Evolutionary conservation across 2,888 invertebrate species (phyloP), one percentile per base, ranked within the genome.

Genomic region (Tortricodes alternella): DNA sequence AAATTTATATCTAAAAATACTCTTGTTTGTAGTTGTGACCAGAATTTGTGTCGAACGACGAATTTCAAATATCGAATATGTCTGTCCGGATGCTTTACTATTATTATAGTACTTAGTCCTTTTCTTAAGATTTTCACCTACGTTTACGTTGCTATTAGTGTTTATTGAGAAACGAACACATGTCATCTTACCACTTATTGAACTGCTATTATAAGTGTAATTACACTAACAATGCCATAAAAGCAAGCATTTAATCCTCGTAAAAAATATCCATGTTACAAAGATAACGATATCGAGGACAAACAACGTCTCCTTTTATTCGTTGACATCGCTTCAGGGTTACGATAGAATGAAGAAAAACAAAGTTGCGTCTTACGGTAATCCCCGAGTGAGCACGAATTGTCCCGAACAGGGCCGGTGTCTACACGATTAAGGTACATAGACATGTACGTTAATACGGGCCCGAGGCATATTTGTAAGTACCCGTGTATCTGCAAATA

Each of bases 401-500:
- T 62, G 63, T 67, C 63, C 61, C 61, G 53, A 52, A 48, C 23
- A n/a, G 24, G 37, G 21, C 13, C 73, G 74, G 70, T 76, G 80
- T 85, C 78, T 76, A 78, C 77, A 71, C 78, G 82, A 81, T 80
- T 85, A 80, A 75, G 65, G 68, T 68, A 62, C 63, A 69, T 71
- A 67, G 68, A 66, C 73, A 75, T 37, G 23, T 34, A 83, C 80
- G 82, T 80, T 87, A 87, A 87, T 85, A 85, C 80, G 61, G 60
- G 78, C 89, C 82, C 58, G 67, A 51, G 85, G 89, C 88, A 67
- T 67, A 76, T 78, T 79, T 71, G 80, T 82, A 85, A 81, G 81
- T 83, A 83, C 76, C 80, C 77, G 71, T 83, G 85, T 85, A 80
- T 85, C 84, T 80, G 85, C 87, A 89, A 89, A 89, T 89, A 90